Evolutionary conservation across 2,797 vertebrate genomes (phyloP).

Genomic region (Aselliscus stoliczkanus): DNA sequence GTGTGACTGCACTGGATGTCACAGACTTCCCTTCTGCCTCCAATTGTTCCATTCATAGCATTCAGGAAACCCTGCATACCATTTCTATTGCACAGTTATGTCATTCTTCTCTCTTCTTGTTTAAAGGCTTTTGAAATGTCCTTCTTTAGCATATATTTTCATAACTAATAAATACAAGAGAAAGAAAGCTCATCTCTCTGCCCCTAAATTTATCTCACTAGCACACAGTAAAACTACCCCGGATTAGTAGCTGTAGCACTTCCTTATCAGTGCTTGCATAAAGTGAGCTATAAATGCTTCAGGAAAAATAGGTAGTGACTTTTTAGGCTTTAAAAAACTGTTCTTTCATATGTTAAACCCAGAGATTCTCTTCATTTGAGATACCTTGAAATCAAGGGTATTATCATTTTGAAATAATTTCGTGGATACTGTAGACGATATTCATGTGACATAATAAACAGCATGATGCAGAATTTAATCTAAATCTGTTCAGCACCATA

Average conservation of each 20-base stretch:
- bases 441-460: neutral
- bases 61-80: neutral
- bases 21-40: neutral
- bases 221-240: conserved; percentile 6
- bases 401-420: conserved; percentile 50
- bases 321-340: neutral
- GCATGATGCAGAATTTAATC: neutral
- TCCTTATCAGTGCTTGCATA: conserved; percentile 14
- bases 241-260: neutral
- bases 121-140: conserved; percentile 32
- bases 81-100: neutral
- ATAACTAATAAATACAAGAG: conserved; percentile 49
- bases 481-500: neutral
- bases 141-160: conserved; percentile 37
- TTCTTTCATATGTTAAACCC: conserved; percentile 39
- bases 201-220: neutral
- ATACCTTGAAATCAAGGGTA: conserved; percentile 28
- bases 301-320: conserved; percentile 25
- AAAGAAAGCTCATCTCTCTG: conserved; percentile 43
- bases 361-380: conserved; percentile 36
- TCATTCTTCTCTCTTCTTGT: conserved; percentile 19
- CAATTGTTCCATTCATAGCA: neutral
- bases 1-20: neutral
- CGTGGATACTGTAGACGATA: neutral
- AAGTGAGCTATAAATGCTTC: conserved; percentile 45